A percentile compares a stretch with the other conserved stretches of the same genome.
Evolutionary conservation across 2,888 invertebrate genomes (phyloP).

Genomic region (Synanthedon andrenaeformis): DNA sequence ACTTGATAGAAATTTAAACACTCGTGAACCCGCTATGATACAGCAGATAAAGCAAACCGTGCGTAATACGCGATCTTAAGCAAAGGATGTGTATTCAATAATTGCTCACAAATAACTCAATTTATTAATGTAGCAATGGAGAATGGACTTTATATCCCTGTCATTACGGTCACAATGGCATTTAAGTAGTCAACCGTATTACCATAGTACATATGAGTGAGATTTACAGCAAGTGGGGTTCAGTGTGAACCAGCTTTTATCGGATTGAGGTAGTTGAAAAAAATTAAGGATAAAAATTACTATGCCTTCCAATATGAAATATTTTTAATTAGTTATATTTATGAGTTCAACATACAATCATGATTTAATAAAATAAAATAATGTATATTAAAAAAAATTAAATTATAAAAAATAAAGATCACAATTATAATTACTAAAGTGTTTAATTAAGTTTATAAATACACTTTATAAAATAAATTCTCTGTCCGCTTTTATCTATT

Average conservation of each 20-base stretch:
- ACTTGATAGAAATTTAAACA: no score
- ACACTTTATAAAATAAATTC: no score
- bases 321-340: no score
- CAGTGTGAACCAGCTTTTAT: constrained; percentile 30
- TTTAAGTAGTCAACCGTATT: constrained; percentile 12
- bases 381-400: no score
- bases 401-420: no score
- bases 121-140: constrained; percentile 18
- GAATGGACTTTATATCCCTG: constrained; percentile 17
- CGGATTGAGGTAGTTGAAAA: constrained; percentile 12
- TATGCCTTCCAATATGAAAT: no score
- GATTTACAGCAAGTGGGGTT: constrained; percentile 31
- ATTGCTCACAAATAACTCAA: constrained; percentile 26
- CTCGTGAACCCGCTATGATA: no score
- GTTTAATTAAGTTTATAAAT: no score
- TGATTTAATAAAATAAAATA: no score
- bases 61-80: neutral
- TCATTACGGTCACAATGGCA: constrained; percentile 11
- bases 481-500: no score
- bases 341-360: no score
- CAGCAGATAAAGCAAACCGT: neutral
- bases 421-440: no score
- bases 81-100: constrained; percentile 24
- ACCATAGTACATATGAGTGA: constrained; percentile 21
- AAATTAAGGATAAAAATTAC: neutral